Evolutionary conservation across 2,888 invertebrate genomes (phyloP).

Genomic region (Lumbricus terrestris): DNA sequence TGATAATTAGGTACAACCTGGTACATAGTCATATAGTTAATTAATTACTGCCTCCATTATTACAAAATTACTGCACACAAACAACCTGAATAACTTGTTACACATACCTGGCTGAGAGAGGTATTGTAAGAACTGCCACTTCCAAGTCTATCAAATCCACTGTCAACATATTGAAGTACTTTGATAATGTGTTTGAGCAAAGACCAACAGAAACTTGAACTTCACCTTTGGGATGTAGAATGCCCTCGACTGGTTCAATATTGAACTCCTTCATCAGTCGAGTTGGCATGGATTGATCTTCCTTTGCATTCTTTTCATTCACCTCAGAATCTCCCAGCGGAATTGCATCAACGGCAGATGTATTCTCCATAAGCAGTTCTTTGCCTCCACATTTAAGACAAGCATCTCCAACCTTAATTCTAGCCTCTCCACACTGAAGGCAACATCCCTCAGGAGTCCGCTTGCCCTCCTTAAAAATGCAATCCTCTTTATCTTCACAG

Average conservation of each 20-base stretch:
- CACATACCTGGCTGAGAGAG: slow-evolving; percentile 6
- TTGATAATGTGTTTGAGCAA: slow-evolving; percentile 56
- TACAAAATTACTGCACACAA: not conserved
- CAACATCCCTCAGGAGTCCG: not conserved
- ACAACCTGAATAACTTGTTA: not conserved
- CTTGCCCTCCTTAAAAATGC: not conserved
- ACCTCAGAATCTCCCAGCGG: not conserved
- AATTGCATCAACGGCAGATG: not conserved
- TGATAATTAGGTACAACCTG: too few relatives aligned
- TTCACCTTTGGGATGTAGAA: slow-evolving; percentile 54
- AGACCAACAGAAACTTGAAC: slow-evolving; percentile 51
- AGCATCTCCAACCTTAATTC: not conserved
- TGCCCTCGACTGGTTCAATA: slow-evolving; percentile 53
- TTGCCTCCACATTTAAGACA: not conserved
- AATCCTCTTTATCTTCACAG: not conserved
- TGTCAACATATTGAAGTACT: slow-evolving; percentile 54
- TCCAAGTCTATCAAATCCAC: slow-evolving; percentile 45
- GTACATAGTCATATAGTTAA: not conserved
- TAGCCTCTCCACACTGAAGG: not conserved
- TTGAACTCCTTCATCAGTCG: slow-evolving; percentile 48
- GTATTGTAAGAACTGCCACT: not conserved
- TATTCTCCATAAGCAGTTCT: not conserved
- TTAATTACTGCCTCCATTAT: not conserved
- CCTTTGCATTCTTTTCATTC: not conserved
- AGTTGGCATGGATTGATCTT: not conserved